Conservation (phyloP, 92 coral and sea anemone species). For the Bergia puertoricense region DNA sequence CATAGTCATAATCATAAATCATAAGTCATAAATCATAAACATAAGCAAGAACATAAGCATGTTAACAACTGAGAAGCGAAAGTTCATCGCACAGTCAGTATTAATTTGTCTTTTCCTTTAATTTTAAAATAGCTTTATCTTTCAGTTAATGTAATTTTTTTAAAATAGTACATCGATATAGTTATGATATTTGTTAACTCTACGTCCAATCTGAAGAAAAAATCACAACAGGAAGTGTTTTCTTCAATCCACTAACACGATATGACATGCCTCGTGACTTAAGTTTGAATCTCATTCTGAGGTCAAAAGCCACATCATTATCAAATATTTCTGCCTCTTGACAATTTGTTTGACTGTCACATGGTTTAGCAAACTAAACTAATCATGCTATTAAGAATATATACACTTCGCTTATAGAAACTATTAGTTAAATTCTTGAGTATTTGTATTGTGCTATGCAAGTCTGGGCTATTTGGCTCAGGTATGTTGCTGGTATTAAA, state of each 20-base stretch:
- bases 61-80: not conserved
- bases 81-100: not conserved
- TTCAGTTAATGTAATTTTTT: not conserved
- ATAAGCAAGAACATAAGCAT: not conserved
- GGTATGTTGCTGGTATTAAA: not conserved
- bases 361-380: not conserved
- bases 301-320: constrained; percentile 2
- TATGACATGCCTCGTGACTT: constrained; percentile 16
- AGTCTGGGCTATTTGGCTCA: not conserved
- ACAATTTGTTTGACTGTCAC: not conserved
- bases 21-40: too few species aligned
- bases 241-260: not conserved
- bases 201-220: not conserved
- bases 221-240: constrained; percentile 19
- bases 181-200: not conserved
- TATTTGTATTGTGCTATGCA: not conserved
- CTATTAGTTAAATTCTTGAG: not conserved
- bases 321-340: not conserved
- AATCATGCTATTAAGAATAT: not conserved
- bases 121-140: not conserved
- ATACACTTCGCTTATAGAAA: not conserved
- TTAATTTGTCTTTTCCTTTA: too few species aligned
- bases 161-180: not conserved
- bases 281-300: not conserved
- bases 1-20: too few species aligned